Conservation (phyloP, 2,797 vertebrate species). For the Mus spretus region DNA sequence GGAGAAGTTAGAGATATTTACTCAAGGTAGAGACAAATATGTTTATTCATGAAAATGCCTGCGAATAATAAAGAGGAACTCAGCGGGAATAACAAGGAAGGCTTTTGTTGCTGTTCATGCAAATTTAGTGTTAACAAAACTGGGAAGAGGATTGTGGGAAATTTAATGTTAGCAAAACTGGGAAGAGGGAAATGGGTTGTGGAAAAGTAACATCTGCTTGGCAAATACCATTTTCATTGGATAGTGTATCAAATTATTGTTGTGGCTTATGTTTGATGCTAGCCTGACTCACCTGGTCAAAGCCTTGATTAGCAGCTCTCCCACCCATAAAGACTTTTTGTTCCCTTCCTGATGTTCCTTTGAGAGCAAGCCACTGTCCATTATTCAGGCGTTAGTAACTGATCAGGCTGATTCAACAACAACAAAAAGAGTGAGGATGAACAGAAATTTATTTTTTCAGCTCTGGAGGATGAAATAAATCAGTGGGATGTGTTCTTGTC, state of each 20-base stretch:
- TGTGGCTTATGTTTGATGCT: not conserved
- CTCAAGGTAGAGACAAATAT: not conserved
- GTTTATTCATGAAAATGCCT: slow-evolving; percentile 42
- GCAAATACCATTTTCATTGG: not conserved
- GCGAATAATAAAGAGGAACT: not conserved
- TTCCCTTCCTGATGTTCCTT: not conserved
- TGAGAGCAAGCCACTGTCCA: not conserved
- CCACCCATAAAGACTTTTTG: not conserved
- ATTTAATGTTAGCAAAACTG: not conserved
- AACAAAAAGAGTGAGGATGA: not conserved
- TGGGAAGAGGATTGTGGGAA: not conserved
- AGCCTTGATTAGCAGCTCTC: not conserved
- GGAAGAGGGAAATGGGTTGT: not conserved
- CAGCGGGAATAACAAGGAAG: not conserved
- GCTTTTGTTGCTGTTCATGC: not conserved
- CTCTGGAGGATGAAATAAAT: not conserved
- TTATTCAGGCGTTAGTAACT: not conserved
- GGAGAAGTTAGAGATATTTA: slow-evolving; percentile 62
- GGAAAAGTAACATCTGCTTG: not conserved
- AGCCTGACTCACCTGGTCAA: not conserved
- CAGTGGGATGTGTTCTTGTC: not conserved
- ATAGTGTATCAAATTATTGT: not conserved
- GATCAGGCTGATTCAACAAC: not conserved
- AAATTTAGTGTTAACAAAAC: not conserved
- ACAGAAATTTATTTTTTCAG: not conserved